A percentile compares a stretch with the other conserved stretches of the same genome.
Conservation (phyloP, 1,140 invertebrate species). For the Brachystomella parvula region DNA sequence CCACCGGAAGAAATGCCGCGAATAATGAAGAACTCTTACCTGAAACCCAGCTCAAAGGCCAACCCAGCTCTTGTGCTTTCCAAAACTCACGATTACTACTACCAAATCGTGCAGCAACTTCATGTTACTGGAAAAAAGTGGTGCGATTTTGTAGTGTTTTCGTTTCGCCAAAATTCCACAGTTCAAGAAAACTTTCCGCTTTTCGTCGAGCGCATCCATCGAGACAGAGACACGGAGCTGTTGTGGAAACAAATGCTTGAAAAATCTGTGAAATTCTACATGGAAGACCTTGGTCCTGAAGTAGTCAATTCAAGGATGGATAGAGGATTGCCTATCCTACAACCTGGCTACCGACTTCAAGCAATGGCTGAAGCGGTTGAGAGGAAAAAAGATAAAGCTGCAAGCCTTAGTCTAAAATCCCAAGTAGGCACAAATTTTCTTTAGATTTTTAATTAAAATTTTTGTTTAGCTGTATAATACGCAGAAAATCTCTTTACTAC, state of each 20-base stretch:
- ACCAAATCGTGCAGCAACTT: conserved; percentile 26
- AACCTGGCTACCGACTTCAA: conserved; percentile 4
- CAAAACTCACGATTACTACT: conserved; percentile 24
- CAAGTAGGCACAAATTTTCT: too few species aligned
- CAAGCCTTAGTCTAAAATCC: too few species aligned
- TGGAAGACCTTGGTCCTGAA: conserved; percentile 20
- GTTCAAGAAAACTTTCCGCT: neutral
- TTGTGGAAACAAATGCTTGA: conserved; percentile 10
- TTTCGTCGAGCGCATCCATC: conserved; percentile 12
- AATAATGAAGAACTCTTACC: neutral
- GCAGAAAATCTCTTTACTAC: too few species aligned
- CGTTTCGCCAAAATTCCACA: neutral
- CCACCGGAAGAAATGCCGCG: neutral
- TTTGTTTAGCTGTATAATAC: too few species aligned
- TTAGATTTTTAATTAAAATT: too few species aligned
- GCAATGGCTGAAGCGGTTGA: too few species aligned
- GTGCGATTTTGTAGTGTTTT: conserved; percentile 40
- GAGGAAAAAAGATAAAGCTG: too few species aligned
- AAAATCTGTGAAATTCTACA: conserved; percentile 20
- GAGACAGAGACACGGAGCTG: neutral
- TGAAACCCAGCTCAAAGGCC: neutral
- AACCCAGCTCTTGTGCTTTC: conserved; percentile 3
- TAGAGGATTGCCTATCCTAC: neutral
- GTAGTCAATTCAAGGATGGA: conserved; percentile 11
- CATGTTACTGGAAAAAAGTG: conserved; percentile 28